Evolutionary conservation across 2,888 invertebrate species (phyloP), one percentile per base, ranked within the genome.

Genomic region (Chrysolina haemoptera): DNA sequence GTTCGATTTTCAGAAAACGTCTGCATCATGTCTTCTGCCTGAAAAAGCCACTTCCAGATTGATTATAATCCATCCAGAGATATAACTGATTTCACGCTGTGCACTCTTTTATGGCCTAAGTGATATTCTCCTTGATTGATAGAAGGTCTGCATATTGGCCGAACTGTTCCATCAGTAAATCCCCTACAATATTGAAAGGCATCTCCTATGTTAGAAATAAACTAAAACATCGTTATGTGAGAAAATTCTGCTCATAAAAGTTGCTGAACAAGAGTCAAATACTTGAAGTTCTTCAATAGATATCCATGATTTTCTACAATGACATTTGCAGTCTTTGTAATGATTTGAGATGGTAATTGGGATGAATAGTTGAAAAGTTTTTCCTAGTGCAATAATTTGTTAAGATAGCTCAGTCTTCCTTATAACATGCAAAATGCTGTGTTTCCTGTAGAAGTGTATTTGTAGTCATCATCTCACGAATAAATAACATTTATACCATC

Each of bases 11-110:
- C 65, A 14, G 20, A 65, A 65, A 65, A 65, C 46, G 2, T 71
- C 75, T 16, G 78, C 79, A 76, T 79, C 78, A 78, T 80, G 78
- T 18, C 79, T 71, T 27, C 79, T 20, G 12, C 78, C 77, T 12
- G 53, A 20, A 69, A 50, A 77, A 27, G 77, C 63, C 35, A 76
- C 80, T 40, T 63, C 74, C 12, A 77, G 35, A 46, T 72, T 78
- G 18, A 71, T 65, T 40, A 77, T 43, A 43, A 43, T 43, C 43
- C 43, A 43, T 43, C 8, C 8, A 9, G 43, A 9, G 43, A 5
- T 4, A 43, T 2, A 43, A 43, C 43, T 43, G 43, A 43, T 43
- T 43, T 43, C 43, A 43, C 8, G 43, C 43, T 11, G 43, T 43
- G 43, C 43, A 43, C 43, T 1, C 12, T 43, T 43, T 43, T 43